Evolutionary conservation across 2,113 vertebrate species (phyloP).

Genomic region (Tautogolabrus adspersus): DNA sequence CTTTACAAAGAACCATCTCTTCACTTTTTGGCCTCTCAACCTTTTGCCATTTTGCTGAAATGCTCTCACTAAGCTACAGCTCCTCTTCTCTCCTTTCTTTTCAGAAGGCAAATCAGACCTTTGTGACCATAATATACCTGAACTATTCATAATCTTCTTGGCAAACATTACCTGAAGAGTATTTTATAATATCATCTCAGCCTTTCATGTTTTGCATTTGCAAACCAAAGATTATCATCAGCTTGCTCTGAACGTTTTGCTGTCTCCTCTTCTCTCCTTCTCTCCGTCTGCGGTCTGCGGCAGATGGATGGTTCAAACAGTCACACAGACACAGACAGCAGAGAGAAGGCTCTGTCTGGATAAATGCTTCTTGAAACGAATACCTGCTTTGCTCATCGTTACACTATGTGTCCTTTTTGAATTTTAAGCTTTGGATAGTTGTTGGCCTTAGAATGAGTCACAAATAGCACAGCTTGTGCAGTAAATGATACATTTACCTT

Average conservation of each 20-base stretch:
- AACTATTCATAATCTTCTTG: slow-evolving; percentile 7
- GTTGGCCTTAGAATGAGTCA: slow-evolving; percentile 1
- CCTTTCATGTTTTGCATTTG: slow-evolving; percentile 15
- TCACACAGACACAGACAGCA: slow-evolving; percentile 44
- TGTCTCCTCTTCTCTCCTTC: slow-evolving; percentile 25
- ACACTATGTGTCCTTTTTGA: neutral
- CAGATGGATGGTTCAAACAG: slow-evolving; percentile 67
- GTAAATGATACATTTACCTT: neutral
- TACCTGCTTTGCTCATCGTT: slow-evolving; percentile 14
- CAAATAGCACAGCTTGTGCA: slow-evolving; percentile 1
- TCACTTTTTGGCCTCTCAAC: slow-evolving; percentile 27
- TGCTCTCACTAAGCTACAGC: neutral
- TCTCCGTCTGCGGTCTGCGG: slow-evolving; percentile 23
- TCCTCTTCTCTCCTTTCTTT: neutral
- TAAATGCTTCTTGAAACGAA: slow-evolving; percentile 48
- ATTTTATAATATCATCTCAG: slow-evolving; percentile 1
- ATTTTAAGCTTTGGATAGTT: slow-evolving; percentile 17
- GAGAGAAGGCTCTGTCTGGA: slow-evolving; percentile 65
- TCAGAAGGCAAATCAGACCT: neutral
- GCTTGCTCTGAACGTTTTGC: slow-evolving; percentile 35
- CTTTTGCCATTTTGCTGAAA: slow-evolving; percentile 47
- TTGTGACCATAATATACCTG: neutral
- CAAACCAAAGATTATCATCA: slow-evolving; percentile 35
- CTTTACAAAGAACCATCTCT: slow-evolving; percentile 24
- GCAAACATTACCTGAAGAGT: neutral